A percentile compares a stretch with the other conserved stretches of the same genome.
Evolutionary conservation across 1,140 invertebrate species (phyloP).

Genomic region (Dreissena rostriformis): DNA sequence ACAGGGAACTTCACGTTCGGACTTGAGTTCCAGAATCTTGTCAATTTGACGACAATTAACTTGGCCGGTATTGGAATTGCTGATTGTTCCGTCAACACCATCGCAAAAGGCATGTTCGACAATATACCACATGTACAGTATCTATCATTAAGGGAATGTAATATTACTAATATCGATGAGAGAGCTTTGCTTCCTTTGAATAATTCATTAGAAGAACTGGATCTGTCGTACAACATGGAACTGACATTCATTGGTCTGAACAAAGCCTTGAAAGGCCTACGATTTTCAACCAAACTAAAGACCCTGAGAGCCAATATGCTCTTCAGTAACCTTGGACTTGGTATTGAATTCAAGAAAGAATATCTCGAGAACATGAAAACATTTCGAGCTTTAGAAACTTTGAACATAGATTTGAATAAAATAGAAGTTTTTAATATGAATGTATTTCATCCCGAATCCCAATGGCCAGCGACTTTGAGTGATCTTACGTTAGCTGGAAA

Average conservation of each 20-base stretch:
- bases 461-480: constrained; percentile 6
- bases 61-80: not conserved
- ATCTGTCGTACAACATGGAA: constrained; percentile 34
- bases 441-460: not conserved
- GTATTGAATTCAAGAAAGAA: not conserved
- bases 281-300: constrained; percentile 6
- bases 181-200: constrained; percentile 22
- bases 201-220: not conserved
- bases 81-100: not conserved
- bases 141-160: not conserved
- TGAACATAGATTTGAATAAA: constrained; percentile 44
- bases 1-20: constrained; percentile 5
- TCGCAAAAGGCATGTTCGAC: constrained; percentile 11
- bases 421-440: constrained; percentile 42
- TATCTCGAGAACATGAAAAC: constrained; percentile 36
- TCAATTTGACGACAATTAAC: not conserved
- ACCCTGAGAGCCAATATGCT: constrained; percentile 29
- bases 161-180: constrained; percentile 1
- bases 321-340: not conserved
- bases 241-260: constrained; percentile 39
- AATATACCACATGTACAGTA: not conserved
- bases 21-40: not conserved
- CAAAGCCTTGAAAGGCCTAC: constrained; percentile 16
- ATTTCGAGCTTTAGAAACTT: not conserved
- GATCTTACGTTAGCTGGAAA: constrained; percentile 34